phyloP scores from a whole-genome alignment of 2,797 vertebrate species.

The Chaenodraco wilsoni region DNA sequence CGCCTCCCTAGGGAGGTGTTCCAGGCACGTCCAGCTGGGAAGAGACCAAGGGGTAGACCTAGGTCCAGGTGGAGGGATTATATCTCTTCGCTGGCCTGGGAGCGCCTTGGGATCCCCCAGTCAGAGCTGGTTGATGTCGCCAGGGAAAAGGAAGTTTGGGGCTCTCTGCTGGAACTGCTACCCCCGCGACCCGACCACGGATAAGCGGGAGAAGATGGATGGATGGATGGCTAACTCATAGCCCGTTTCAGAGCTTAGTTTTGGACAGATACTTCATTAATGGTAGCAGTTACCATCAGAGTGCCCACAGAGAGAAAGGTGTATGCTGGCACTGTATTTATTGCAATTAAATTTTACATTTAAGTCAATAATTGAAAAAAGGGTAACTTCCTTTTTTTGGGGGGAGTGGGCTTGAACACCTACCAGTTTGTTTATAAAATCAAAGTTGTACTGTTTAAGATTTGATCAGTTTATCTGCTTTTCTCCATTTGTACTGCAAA shows the following conservation, averaged over 20 bases:
- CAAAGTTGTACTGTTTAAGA: constrained; percentile 6
- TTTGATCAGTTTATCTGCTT: constrained; percentile 37
- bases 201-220: too few relatives aligned
- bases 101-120: too few relatives aligned
- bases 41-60: too few relatives aligned
- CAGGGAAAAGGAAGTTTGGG: too few relatives aligned
- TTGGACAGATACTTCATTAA: constrained; percentile 10
- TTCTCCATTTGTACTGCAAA: constrained; percentile 44
- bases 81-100: too few relatives aligned
- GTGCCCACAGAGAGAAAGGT: constrained; percentile 7
- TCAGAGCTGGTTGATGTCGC: too few relatives aligned
- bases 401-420: neutral
- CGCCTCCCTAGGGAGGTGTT: too few relatives aligned
- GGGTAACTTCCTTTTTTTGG: neutral
- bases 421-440: neutral
- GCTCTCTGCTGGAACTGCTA: too few relatives aligned
- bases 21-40: too few relatives aligned
- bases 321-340: neutral
- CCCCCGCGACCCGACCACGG: too few relatives aligned
- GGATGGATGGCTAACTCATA: neutral
- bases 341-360: constrained; percentile 22
- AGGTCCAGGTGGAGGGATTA: too few relatives aligned
- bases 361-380: constrained; percentile 7
- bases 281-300: constrained; percentile 13
- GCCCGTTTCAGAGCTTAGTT: neutral